Evolutionary conservation across 2,113 vertebrate species (phyloP).

Genomic region (Pseudorasbora parva): DNA sequence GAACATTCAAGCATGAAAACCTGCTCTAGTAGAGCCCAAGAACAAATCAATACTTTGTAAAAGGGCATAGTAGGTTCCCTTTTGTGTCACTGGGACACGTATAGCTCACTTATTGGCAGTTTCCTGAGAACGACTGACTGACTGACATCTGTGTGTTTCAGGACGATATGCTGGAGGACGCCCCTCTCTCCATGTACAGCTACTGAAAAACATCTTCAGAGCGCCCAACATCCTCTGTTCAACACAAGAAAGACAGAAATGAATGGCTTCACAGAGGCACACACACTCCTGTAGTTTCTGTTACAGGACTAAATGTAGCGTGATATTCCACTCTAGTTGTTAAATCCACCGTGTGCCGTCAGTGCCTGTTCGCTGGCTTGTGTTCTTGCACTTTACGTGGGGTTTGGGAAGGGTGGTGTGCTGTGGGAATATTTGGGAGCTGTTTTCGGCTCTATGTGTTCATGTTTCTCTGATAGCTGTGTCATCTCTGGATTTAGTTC

Average conservation of each 20-base stretch:
- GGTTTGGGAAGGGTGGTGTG: neutral
- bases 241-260: neutral
- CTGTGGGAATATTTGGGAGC: neutral
- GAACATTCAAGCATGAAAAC: too few species aligned
- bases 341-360: neutral
- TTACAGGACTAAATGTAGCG: neutral
- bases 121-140: neutral
- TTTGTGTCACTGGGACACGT: too few species aligned
- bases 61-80: too few species aligned
- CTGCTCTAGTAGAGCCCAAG: too few species aligned
- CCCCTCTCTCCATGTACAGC: constrained; percentile 90
- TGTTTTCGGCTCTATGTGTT: neutral
- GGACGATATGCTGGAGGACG: constrained; percentile 95
- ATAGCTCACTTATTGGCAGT: neutral
- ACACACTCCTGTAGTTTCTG: neutral
- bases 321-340: neutral
- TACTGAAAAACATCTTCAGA: constrained; percentile 75
- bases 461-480: neutral
- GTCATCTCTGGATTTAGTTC: neutral
- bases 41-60: too few species aligned
- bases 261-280: neutral
- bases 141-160: constrained; percentile 54
- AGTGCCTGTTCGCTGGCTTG: constrained; percentile 13
- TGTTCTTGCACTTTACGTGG: constrained; percentile 51
- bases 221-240: constrained; percentile 33